Percentiles rank a stretch among this genome's conserved stretches.
phyloP scores from a whole-genome alignment of 2,797 vertebrate species.

The Syngnathus rostellatus region DNA sequence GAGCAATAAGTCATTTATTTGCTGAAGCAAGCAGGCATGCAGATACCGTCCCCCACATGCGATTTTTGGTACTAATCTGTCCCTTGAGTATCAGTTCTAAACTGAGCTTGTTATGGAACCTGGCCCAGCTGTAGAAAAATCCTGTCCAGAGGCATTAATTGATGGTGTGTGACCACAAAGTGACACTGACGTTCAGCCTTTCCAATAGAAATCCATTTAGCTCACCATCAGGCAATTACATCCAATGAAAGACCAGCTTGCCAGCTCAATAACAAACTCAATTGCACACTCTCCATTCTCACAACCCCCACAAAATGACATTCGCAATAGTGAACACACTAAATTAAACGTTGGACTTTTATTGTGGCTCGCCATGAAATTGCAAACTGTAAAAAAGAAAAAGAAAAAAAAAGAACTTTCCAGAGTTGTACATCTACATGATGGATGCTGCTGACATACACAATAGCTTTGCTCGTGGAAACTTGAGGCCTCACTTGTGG shows the following conservation, averaged over 20 bases:
- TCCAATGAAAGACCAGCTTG: conserved; percentile 23
- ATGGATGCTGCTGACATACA: conserved; percentile 45
- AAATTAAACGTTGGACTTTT: conserved; percentile 31
- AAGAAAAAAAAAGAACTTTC: conserved; percentile 22
- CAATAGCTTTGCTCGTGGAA: conserved; percentile 38
- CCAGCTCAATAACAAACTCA: conserved; percentile 37
- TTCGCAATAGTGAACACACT: conserved; percentile 22
- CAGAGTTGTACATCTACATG: conserved; percentile 29
- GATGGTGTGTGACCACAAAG: conserved; percentile 34
- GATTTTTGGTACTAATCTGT: conserved; percentile 32
- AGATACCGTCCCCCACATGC: conserved; percentile 11
- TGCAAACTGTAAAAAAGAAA: conserved; percentile 18
- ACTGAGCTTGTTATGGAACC: conserved; percentile 51
- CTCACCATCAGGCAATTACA: conserved; percentile 25
- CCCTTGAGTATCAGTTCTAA: conserved; percentile 39
- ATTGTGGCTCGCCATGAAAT: conserved; percentile 33
- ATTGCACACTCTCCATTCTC: conserved; percentile 17
- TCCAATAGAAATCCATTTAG: conserved; percentile 47
- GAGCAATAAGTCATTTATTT: conserved; percentile 45
- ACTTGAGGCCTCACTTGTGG: conserved; percentile 30
- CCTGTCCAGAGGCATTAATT: conserved; percentile 36
- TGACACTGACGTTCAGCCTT: conserved; percentile 29
- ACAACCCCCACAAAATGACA: conserved; percentile 14
- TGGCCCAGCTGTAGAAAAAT: conserved; percentile 52
- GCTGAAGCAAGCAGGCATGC: conserved; percentile 17